Evolutionary conservation across 2,797 vertebrate genomes (phyloP), one percentile per base, ranked within the genome.

Genomic region (Telmatherina bonti): DNA sequence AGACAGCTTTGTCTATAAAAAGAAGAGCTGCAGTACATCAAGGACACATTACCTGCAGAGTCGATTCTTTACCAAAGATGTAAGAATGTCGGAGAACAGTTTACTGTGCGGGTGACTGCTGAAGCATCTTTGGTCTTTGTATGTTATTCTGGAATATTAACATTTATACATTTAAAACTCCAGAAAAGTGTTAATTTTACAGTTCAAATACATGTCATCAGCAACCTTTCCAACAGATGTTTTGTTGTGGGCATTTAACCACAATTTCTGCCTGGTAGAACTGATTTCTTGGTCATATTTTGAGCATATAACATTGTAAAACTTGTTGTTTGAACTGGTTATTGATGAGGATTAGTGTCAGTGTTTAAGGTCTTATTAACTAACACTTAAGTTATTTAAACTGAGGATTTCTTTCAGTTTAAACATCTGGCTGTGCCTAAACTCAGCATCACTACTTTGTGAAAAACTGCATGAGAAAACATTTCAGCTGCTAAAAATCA

Each of bases 91-190:
- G 24, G 93, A 88, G 92, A 99, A 99, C n/a, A 96, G 72, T 38
- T 85, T 88, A 18, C 80, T 86, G 58, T 94, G 90, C 0, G 93
- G 92, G 70, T 95, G 94, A 58, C 90, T 91, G 82, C 94, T 96
- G 91, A 97, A 97, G 88, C 93, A 93, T 86, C 95, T 95, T 79
- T 96, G 95, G 78, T 96, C 96, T 91, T 88, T 95, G 85, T 96
- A 97, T 64, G 91, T 94, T 75, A 94, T 56, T 54, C 95, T 97
- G 72, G n/a, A 75, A 83, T 73, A 60, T 30, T 2, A 67, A 65
- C 24, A 8, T 2, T 33, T 33, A 5, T 12, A 7, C 33, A 54
- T 68, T 41, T 41, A 20, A 20, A 43, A 8, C 41, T 20, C 18
- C 38, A 38, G 7, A 38, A 38, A 38, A 12, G 16, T 15, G 3